Conservation (phyloP, 2,888 invertebrate species). For the Drosophila lutescens region DNA sequence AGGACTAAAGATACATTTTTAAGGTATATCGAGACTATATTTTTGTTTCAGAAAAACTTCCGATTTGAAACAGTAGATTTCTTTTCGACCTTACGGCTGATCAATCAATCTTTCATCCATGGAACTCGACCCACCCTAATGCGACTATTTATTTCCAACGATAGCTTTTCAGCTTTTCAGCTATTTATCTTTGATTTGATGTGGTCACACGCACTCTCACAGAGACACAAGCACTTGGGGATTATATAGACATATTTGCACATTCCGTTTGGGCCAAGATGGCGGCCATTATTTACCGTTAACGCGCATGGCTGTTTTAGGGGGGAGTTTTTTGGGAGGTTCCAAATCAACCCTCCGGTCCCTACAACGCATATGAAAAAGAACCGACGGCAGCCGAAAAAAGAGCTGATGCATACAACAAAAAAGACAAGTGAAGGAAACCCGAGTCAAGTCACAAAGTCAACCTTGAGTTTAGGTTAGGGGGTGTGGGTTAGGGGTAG, state of each 20-base stretch:
- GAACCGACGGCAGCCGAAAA: conserved; percentile 27
- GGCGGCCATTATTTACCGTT: conserved; percentile 81
- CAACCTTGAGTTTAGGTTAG: conserved; percentile 6
- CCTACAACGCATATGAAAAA: not conserved
- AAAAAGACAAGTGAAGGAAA: conserved; percentile 14
- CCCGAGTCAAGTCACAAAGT: conserved; percentile 13
- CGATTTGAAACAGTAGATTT: not conserved
- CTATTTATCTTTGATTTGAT: conserved; percentile 70
- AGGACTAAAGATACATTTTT: no score
- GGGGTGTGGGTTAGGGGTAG: conserved; percentile 17
- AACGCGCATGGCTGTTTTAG: conserved; percentile 73
- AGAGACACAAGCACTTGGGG: conserved; percentile 43
- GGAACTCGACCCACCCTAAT: conserved; percentile 30
- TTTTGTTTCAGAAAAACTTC: no score
- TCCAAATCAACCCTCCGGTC: conserved; percentile 16
- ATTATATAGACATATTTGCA: conserved; percentile 39
- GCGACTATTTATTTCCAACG: conserved; percentile 22
- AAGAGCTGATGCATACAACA: conserved; percentile 28
- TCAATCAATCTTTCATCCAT: not conserved
- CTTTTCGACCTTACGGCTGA: not conserved
- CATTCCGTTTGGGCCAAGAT: conserved; percentile 62
- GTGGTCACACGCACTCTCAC: conserved; percentile 47
- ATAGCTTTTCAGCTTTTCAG: conserved; percentile 39
- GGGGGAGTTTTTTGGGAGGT: conserved; percentile 12
- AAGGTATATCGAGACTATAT: no score